A percentile compares a stretch with the other conserved stretches of the same genome.
Evolutionary conservation across 2,888 invertebrate genomes (phyloP).

Genomic region (Eupithecia subfuscata): DNA sequence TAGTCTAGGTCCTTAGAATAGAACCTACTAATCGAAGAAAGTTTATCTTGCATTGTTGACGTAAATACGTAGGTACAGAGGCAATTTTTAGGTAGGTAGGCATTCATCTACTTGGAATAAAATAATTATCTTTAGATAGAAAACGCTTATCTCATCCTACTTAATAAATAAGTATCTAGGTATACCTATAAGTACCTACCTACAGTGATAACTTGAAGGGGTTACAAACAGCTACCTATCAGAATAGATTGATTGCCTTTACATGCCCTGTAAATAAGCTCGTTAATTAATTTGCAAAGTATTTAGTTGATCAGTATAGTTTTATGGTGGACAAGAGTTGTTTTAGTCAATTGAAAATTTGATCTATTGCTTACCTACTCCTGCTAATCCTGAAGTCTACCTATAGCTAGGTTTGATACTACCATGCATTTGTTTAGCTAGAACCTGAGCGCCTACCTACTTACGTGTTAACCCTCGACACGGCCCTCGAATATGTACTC

Average conservation of each 20-base stretch:
- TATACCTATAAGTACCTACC: too few species aligned
- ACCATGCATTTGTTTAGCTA: not conserved
- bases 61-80: too few species aligned
- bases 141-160: too few species aligned
- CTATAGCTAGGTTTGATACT: not conserved
- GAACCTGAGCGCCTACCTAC: not conserved
- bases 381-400: constrained; percentile 13
- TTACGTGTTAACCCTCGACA: not conserved
- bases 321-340: constrained; percentile 51
- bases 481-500: too few species aligned
- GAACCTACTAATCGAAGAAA: too few species aligned
- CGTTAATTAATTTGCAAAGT: constrained; percentile 41
- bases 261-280: constrained; percentile 35
- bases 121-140: too few species aligned
- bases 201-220: too few species aligned
- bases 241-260: not conserved
- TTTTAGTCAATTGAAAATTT: not conserved
- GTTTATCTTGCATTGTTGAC: too few species aligned
- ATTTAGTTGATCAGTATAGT: constrained; percentile 61
- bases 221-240: not conserved
- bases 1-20: not conserved
- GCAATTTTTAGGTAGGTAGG: too few species aligned
- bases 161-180: too few species aligned
- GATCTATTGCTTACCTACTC: constrained; percentile 47
- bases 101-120: too few species aligned